A percentile compares a stretch with the other conserved stretches of the same genome.
These are phyloP conservation scores for Cloeon dipterum DNA, from an alignment of 2,888 invertebrate species.

Conservation along the genomic window DNA sequence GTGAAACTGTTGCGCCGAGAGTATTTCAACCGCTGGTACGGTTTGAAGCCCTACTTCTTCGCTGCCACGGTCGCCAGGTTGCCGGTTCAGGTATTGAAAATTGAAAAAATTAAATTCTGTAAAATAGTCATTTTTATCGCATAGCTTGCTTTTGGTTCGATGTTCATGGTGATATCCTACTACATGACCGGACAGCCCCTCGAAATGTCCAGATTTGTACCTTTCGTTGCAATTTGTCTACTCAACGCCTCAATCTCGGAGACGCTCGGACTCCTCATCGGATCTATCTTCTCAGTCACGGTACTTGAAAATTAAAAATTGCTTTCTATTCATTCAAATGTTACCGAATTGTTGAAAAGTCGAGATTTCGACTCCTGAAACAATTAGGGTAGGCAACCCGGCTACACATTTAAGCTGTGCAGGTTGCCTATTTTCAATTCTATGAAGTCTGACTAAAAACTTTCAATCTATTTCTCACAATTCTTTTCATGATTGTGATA, in stretches of 20 bases:
- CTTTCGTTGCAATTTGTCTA: slow-evolving; percentile 14
- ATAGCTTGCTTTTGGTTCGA: background rate
- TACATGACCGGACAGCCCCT: slow-evolving; percentile 27
- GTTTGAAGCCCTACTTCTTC: slow-evolving; percentile 35
- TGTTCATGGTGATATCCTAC: slow-evolving; percentile 24
- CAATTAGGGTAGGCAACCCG: no score
- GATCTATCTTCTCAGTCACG: slow-evolving; percentile 20
- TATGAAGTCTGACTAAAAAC: no score
- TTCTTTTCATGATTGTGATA: no score
- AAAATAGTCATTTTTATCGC: background rate
- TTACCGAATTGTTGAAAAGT: no score
- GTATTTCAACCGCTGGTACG: slow-evolving; percentile 46
- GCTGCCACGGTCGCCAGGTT: slow-evolving; percentile 36
- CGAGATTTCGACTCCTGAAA: no score
- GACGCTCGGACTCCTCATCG: slow-evolving; percentile 17
- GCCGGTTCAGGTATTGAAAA: slow-evolving; percentile 25
- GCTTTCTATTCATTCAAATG: background rate
- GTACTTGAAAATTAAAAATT: no score
- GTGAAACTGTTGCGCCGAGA: slow-evolving; percentile 43
- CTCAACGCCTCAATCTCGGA: slow-evolving; percentile 3
- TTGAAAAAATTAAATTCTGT: background rate
- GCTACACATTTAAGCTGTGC: no score
- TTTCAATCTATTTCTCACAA: no score
- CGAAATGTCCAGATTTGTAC: slow-evolving; percentile 20
- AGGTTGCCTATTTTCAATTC: no score